Percentiles rank a stretch among this genome's conserved stretches.
phyloP scores from a whole-genome alignment of 2,113 vertebrate genomes.

The Spheniscus mendiculus region DNA sequence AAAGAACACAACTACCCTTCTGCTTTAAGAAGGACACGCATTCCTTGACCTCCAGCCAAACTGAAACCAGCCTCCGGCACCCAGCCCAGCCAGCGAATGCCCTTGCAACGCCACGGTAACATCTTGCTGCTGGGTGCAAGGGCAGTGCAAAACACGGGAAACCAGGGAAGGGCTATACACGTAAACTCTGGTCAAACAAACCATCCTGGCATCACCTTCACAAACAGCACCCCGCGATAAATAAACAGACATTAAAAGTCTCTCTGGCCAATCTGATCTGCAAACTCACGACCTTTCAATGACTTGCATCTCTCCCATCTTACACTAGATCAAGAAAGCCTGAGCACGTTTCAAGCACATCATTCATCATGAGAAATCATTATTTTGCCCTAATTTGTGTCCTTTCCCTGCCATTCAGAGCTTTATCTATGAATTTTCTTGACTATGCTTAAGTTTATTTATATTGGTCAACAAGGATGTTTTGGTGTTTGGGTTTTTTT shows the following conservation, averaged over 20 bases:
- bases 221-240: not conserved
- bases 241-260: not conserved
- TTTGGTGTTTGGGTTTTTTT: not conserved
- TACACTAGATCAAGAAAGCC: not conserved
- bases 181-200: not conserved
- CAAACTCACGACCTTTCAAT: not conserved
- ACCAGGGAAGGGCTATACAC: fast-evolving
- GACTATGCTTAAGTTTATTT: not conserved
- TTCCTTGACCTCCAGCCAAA: not conserved
- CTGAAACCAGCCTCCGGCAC: not conserved
- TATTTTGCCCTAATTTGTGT: not conserved
- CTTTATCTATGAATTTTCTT: not conserved
- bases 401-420: not conserved
- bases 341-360: not conserved
- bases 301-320: not conserved
- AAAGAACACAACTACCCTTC: not conserved
- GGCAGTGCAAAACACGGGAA: not conserved
- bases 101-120: not conserved
- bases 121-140: not conserved
- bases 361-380: not conserved
- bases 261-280: not conserved
- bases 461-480: not conserved
- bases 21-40: not conserved
- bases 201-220: not conserved
- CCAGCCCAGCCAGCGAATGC: not conserved